Conservation (phyloP, 2,797 vertebrate species). For the Kryptopterus vitreolus region DNA sequence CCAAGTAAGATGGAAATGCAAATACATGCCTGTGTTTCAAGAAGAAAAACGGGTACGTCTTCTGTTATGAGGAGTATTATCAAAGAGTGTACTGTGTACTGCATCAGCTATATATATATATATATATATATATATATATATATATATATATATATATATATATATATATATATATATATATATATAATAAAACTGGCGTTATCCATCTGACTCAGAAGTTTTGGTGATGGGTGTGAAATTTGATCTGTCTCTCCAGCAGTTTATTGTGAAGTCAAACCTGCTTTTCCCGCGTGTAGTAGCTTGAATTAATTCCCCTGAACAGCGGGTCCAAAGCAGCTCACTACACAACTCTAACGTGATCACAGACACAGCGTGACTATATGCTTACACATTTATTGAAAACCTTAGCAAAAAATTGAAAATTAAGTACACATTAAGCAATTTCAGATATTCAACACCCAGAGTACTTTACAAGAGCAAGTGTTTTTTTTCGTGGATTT, state of each 20-base stretch:
- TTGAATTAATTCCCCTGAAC: not conserved
- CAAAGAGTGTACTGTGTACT: too few species aligned
- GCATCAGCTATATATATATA: too few species aligned
- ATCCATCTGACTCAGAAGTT: not conserved
- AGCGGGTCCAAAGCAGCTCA: not conserved
- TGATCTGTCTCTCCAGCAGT: not conserved
- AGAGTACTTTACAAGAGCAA: slow-evolving; percentile 26
- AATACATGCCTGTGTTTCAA: too few species aligned
- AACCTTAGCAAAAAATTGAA: slow-evolving; percentile 51
- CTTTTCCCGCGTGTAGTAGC: not conserved
- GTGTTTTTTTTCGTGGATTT: slow-evolving; percentile 12
- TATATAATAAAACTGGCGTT: too few species aligned
- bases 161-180: too few species aligned
- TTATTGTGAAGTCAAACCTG: not conserved
- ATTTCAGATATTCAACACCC: slow-evolving; percentile 24
- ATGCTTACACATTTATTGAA: slow-evolving; percentile 57
- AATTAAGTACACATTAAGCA: slow-evolving; percentile 21
- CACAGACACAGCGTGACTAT: slow-evolving; percentile 28
- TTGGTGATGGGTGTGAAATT: not conserved
- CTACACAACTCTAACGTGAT: not conserved
- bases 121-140: too few species aligned
- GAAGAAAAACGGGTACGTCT: too few species aligned
- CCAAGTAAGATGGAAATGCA: too few species aligned
- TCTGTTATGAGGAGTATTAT: too few species aligned
- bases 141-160: too few species aligned